A percentile compares a stretch with the other conserved stretches of the same genome.
Evolutionary conservation across 2,888 invertebrate species (phyloP).

Genomic region (Kuschelorhynchus macadamiae): DNA sequence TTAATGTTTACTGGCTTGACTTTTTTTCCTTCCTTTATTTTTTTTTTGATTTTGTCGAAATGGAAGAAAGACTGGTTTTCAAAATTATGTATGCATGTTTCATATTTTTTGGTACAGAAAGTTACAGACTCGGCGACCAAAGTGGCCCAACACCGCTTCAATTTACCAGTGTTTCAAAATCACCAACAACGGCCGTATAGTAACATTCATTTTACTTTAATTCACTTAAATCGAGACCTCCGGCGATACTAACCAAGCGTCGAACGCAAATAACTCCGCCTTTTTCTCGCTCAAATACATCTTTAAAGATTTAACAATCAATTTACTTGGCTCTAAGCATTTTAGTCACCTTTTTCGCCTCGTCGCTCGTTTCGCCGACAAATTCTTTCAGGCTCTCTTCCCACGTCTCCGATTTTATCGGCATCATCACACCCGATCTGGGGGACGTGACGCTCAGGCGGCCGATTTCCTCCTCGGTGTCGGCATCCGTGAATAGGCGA

Average conservation of each 20-base stretch:
- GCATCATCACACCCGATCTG: constrained; percentile 41
- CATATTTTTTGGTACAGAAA: too few relatives aligned
- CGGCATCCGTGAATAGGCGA: constrained; percentile 21
- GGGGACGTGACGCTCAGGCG: constrained; percentile 41
- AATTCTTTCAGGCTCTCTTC: constrained; percentile 32
- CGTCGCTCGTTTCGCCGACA: constrained; percentile 6
- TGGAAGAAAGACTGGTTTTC: too few relatives aligned
- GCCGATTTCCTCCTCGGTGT: constrained; percentile 23
- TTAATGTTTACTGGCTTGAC: too few relatives aligned
- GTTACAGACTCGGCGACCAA: too few relatives aligned
- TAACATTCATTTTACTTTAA: not conserved
- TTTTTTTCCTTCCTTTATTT: too few relatives aligned
- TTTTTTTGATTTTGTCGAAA: too few relatives aligned
- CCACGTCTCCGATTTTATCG: constrained; percentile 46
- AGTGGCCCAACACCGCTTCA: too few relatives aligned
- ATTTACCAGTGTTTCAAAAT: too few relatives aligned
- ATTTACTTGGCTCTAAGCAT: constrained; percentile 26
- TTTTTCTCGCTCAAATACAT: not conserved
- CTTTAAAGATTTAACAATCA: constrained; percentile 28
- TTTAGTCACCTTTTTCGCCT: constrained; percentile 22
- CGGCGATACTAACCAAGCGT: not conserved
- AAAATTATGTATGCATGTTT: too few relatives aligned
- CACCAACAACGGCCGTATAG: too few relatives aligned
- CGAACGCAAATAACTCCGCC: not conserved
- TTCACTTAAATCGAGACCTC: not conserved